Conservation (phyloP, 2,797 vertebrate genomes). For the Pogoniulus pusillus region DNA sequence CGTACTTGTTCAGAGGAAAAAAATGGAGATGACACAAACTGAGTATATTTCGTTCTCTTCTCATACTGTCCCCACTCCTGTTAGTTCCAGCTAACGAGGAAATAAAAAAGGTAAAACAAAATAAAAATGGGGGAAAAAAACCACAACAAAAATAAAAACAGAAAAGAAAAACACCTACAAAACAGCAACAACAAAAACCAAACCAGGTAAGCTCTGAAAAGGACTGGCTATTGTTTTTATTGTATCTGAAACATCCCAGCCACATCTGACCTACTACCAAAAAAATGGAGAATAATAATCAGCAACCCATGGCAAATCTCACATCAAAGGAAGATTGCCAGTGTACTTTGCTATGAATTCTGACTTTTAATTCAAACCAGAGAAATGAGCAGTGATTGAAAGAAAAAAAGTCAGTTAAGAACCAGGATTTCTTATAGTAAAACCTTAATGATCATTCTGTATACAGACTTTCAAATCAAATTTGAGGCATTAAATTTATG, state of each 20-base stretch:
- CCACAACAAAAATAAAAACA: no score
- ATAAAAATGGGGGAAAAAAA: no score
- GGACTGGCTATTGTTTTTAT: background rate
- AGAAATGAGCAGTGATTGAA: background rate
- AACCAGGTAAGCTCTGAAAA: background rate
- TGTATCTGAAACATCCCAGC: background rate
- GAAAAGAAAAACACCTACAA: no score
- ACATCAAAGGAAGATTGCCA: background rate
- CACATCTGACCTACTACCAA: background rate
- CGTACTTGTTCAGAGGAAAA: background rate
- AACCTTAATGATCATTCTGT: background rate
- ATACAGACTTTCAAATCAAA: background rate
- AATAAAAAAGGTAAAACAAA: no score
- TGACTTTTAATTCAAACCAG: background rate
- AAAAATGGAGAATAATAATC: background rate
- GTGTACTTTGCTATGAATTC: background rate
- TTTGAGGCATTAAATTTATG: background rate
- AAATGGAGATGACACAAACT: background rate
- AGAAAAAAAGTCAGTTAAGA: background rate
- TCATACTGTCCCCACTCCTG: background rate
- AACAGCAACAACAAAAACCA: no score
- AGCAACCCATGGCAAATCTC: background rate
- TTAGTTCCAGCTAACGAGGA: background rate
- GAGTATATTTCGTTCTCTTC: background rate
- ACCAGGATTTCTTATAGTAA: background rate